Conservation (phyloP, 1,140 invertebrate genomes). For the Ruditapes philippinarum region DNA sequence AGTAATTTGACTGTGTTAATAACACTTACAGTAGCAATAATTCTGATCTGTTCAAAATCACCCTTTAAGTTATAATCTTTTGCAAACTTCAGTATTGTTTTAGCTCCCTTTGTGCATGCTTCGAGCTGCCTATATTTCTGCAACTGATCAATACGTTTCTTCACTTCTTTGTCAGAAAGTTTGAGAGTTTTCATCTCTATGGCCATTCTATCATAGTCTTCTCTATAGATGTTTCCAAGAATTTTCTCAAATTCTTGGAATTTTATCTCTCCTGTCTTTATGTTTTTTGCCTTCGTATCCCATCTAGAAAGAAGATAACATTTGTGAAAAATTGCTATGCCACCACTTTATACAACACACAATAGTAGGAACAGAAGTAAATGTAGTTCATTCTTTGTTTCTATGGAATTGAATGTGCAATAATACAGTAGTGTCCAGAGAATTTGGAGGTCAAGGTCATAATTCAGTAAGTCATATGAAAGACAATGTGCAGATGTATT, state of each 20-base stretch:
- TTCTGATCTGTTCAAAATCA: slow-evolving; percentile 44
- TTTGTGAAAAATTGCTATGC: too few relatives aligned
- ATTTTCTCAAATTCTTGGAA: slow-evolving; percentile 23
- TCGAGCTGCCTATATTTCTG: slow-evolving; percentile 13
- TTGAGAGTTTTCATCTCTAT: background rate
- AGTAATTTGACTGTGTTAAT: too few relatives aligned
- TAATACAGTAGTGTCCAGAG: too few relatives aligned
- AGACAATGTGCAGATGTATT: too few relatives aligned
- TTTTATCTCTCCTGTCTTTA: slow-evolving; percentile 1
- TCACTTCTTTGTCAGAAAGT: background rate
- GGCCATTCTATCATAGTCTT: background rate
- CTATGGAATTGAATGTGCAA: too few relatives aligned
- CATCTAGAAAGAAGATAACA: background rate
- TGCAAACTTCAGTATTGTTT: slow-evolving; percentile 11
- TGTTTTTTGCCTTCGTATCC: background rate
- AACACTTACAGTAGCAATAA: slow-evolving; percentile 27
- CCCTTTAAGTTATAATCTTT: slow-evolving; percentile 7
- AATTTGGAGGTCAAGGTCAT: too few relatives aligned
- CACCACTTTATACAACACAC: too few relatives aligned
- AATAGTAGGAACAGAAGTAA: too few relatives aligned
- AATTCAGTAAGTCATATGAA: too few relatives aligned
- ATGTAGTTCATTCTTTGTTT: too few relatives aligned
- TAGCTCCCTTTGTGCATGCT: slow-evolving; percentile 1
- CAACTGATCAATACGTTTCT: slow-evolving; percentile 29
- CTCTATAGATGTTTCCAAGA: slow-evolving; percentile 4